Conservation (phyloP, 2,888 invertebrate species). For the Capitulum mitella region DNA sequence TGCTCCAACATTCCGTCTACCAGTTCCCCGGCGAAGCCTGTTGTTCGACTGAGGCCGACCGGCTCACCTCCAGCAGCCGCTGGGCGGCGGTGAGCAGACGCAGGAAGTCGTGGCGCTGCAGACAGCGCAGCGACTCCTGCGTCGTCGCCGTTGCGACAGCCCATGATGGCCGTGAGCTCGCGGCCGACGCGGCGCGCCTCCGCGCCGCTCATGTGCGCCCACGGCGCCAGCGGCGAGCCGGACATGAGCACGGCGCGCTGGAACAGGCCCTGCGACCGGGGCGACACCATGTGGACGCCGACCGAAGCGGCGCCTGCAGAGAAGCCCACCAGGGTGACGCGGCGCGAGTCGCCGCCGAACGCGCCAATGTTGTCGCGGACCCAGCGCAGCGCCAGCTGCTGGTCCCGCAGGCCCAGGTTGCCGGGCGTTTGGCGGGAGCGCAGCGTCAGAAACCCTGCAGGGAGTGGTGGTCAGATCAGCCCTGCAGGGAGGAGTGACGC, state of each 20-base stretch:
- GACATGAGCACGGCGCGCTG: constrained; percentile 62
- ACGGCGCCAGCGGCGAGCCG: constrained; percentile 48
- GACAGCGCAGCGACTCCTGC: not conserved
- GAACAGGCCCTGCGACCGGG: constrained; percentile 54
- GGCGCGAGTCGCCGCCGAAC: constrained; percentile 71
- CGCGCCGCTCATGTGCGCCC: constrained; percentile 40
- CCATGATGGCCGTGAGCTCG: constrained; percentile 21
- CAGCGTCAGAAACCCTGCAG: constrained; percentile 48
- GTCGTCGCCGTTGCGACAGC: not conserved
- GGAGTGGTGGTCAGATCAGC: too few species aligned
- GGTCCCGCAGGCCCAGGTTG: constrained; percentile 79
- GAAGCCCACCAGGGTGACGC: constrained; percentile 75
- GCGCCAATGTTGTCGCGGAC: constrained; percentile 63
- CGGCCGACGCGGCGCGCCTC: not conserved
- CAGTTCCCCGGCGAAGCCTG: too few species aligned
- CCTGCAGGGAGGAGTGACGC: too few species aligned
- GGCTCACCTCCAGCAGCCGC: constrained; percentile 6
- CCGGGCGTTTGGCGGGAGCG: constrained; percentile 58
- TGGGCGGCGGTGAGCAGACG: constrained; percentile 12
- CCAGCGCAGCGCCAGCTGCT: constrained; percentile 69
- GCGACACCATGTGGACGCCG: constrained; percentile 58
- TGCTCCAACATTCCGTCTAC: too few species aligned
- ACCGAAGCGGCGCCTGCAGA: constrained; percentile 67
- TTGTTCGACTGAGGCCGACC: too few species aligned
- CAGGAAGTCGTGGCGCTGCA: not conserved